Conservation (phyloP, 1,140 invertebrate species). For the Lepidurus couesii region DNA sequence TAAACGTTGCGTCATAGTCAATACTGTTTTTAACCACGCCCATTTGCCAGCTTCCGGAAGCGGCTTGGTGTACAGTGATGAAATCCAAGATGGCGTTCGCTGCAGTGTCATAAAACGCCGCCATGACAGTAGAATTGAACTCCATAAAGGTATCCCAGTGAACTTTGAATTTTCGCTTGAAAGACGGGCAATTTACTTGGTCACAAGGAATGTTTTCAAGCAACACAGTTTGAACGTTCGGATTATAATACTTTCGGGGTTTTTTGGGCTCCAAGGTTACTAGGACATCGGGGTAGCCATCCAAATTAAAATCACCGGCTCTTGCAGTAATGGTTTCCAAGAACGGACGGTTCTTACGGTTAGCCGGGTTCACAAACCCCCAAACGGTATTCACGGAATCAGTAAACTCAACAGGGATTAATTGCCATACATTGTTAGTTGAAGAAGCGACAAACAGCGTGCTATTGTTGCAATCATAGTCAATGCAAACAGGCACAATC, state of each 20-base stretch:
- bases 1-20: conserved; percentile 89
- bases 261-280: conserved; percentile 54
- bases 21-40: conserved; percentile 78
- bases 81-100: conserved; percentile 76
- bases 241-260: conserved; percentile 41
- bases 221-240: conserved; percentile 57
- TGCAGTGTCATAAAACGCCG: conserved; percentile 87
- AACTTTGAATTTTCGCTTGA: conserved; percentile 64
- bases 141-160: conserved; percentile 63
- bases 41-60: conserved; percentile 50
- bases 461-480: conserved; percentile 53
- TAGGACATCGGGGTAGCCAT: conserved; percentile 89
- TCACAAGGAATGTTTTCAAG: conserved; percentile 69
- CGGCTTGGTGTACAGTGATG: conserved; percentile 45
- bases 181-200: conserved; percentile 51
- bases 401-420: conserved; percentile 57
- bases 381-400: conserved; percentile 60
- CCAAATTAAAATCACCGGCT: conserved; percentile 89
- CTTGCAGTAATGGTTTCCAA: conserved; percentile 70
- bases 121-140: conserved; percentile 68
- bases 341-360: conserved; percentile 48
- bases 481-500: conserved; percentile 73
- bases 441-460: conserved; percentile 49
- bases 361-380: conserved; percentile 56
- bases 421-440: conserved; percentile 35